Conservation (phyloP, 2,888 invertebrate genomes). For the Lymantria dispar region DNA sequence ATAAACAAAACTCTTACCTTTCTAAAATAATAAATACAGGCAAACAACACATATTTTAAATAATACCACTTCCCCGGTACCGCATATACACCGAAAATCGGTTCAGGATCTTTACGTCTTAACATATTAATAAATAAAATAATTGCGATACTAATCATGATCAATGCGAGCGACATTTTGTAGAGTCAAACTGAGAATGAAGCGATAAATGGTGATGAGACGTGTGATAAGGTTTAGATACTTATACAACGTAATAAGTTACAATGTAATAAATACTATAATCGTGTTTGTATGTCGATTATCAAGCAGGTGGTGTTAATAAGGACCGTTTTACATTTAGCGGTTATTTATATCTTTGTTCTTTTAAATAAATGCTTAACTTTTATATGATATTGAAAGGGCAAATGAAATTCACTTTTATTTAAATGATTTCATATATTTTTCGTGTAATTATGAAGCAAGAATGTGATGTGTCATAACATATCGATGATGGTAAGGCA, state of each 20-base stretch:
- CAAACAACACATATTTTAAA: slow-evolving; percentile 82
- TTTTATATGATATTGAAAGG: too few relatives aligned
- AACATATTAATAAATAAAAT: slow-evolving; percentile 48
- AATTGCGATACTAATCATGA: slow-evolving; percentile 28
- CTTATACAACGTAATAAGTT: too few relatives aligned
- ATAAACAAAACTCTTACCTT: slow-evolving; percentile 61
- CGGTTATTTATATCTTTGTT: too few relatives aligned
- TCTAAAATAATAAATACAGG: slow-evolving; percentile 75
- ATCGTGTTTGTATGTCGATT: slow-evolving; percentile 6
- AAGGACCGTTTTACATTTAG: not conserved
- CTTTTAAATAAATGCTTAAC: too few relatives aligned
- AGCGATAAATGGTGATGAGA: slow-evolving; percentile 2
- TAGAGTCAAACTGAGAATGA: slow-evolving; percentile 7
- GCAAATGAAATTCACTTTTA: too few relatives aligned
- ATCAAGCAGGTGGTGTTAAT: not conserved
- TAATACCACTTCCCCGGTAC: slow-evolving; percentile 85
- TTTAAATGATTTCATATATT: too few relatives aligned
- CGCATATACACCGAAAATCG: slow-evolving; percentile 83
- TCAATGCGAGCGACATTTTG: slow-evolving; percentile 35
- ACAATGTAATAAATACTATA: not conserved
- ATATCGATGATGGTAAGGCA: too few relatives aligned
- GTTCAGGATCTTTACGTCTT: slow-evolving; percentile 61
- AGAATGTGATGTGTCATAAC: too few relatives aligned
- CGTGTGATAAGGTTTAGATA: slow-evolving; percentile 19
- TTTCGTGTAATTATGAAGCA: too few relatives aligned